phyloP scores from a whole-genome alignment of 2,797 vertebrate genomes.

The Muscicapa comitata region DNA sequence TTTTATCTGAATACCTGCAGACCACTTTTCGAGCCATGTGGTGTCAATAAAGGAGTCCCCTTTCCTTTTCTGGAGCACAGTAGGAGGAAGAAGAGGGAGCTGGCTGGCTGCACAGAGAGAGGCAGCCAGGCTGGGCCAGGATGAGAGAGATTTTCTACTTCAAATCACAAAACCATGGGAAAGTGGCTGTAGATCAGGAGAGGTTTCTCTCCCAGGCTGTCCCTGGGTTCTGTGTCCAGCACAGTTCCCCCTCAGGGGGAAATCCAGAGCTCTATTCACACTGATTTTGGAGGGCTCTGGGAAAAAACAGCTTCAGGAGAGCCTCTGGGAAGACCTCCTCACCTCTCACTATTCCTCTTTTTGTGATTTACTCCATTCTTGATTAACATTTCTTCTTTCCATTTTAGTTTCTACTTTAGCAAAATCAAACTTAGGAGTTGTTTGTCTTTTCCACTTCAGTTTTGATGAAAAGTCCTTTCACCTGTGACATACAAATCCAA shows the following conservation, averaged over 20 bases:
- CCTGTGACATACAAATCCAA: neutral
- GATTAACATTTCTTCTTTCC: neutral
- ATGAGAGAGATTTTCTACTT: neutral
- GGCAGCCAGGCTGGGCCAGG: neutral
- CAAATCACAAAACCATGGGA: too few species aligned
- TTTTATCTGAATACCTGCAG: neutral
- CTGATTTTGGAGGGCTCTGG: accelerated
- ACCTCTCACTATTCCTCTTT: neutral
- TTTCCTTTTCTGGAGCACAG: neutral
- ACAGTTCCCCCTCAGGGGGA: neutral
- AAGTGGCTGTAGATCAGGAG: neutral
- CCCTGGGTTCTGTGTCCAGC: neutral
- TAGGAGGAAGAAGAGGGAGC: neutral
- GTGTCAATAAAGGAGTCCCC: neutral
- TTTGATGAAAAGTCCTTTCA: neutral
- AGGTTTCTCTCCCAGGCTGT: neutral
- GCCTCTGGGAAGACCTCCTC: neutral
- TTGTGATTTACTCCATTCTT: neutral
- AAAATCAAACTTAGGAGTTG: neutral
- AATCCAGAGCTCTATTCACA: neutral
- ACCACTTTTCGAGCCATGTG: accelerated
- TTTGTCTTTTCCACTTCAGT: neutral
- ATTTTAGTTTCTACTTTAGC: neutral
- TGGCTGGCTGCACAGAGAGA: neutral
- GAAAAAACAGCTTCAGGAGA: neutral